These are phyloP conservation scores for Percopsis omiscomaycus DNA, from an alignment of 2,797 vertebrate genomes.

Conservation along the genomic window DNA sequence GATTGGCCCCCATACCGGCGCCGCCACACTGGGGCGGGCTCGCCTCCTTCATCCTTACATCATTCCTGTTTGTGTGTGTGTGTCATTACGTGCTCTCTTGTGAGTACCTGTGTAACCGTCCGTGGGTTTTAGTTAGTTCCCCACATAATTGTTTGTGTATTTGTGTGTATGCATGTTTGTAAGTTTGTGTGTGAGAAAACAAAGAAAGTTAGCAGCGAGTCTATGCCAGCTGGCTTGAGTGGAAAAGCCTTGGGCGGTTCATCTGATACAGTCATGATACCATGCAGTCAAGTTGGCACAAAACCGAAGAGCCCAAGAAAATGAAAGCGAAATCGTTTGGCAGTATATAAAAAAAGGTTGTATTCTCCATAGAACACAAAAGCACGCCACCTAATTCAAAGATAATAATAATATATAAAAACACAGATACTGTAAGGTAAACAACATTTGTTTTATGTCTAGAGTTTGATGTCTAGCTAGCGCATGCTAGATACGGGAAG, in stretches of 20 bases:
- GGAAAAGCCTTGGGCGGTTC: not conserved
- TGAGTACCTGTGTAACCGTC: not conserved
- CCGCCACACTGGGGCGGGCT: conserved; percentile 36
- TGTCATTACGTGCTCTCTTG: conserved; percentile 1
- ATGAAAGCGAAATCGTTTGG: too few species aligned
- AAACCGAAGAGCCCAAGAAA: not conserved
- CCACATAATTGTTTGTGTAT: conserved; percentile 9
- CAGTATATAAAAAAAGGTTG: too few species aligned
- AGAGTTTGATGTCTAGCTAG: too few species aligned
- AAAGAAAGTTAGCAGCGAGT: not conserved
- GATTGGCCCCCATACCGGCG: conserved; percentile 25
- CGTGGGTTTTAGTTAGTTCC: not conserved
- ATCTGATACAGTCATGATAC: not conserved
- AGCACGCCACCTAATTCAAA: not conserved
- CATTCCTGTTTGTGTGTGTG: conserved; percentile 43
- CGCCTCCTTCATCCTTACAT: conserved; percentile 60
- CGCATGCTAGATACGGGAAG: conserved; percentile 8
- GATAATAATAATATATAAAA: not conserved
- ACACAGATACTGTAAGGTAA: not conserved
- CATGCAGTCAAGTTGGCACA: not conserved
- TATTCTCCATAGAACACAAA: not conserved
- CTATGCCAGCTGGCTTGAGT: conserved; percentile 1
- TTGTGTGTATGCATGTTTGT: not conserved
- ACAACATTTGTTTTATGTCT: too few species aligned
- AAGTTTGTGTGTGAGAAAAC: not conserved